These are phyloP conservation scores for Neopipo cinnamomea DNA, from an alignment of 2,113 vertebrate genomes.

Conservation along the genomic window DNA sequence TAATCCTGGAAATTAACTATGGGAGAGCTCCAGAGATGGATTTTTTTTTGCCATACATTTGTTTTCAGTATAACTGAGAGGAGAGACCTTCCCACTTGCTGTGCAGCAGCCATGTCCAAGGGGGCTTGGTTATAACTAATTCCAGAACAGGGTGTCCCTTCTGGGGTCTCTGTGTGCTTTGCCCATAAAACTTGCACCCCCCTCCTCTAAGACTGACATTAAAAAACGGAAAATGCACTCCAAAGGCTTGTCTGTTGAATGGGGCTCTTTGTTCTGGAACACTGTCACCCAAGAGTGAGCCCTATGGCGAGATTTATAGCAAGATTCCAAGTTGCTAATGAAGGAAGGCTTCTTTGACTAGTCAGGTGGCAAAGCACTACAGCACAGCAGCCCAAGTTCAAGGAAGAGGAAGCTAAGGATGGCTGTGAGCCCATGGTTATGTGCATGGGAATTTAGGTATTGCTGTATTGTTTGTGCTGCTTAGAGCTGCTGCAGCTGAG, in stretches of 20 bases:
- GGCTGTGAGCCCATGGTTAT: background rate
- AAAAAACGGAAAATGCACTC: background rate
- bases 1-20: background rate
- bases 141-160: conserved; percentile 5
- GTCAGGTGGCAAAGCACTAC: background rate
- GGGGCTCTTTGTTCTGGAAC: background rate
- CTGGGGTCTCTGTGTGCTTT: background rate
- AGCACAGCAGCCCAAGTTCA: background rate
- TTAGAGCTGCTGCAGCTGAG: background rate
- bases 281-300: background rate
- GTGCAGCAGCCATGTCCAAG: background rate
- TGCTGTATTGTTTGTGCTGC: fast-evolving
- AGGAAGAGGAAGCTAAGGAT: background rate
- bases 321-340: background rate
- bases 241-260: background rate
- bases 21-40: background rate
- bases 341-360: background rate
- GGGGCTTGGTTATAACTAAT: background rate
- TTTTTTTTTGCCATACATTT: background rate
- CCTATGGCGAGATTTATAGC: background rate
- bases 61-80: background rate
- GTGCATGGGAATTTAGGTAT: background rate
- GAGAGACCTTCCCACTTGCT: background rate
- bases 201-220: background rate
- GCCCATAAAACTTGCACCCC: background rate